A percentile compares a stretch with the other conserved stretches of the same genome.
These are phyloP conservation scores for Pomacea maculata DNA, from an alignment of 1,140 invertebrate species.

Conservation along the genomic window DNA sequence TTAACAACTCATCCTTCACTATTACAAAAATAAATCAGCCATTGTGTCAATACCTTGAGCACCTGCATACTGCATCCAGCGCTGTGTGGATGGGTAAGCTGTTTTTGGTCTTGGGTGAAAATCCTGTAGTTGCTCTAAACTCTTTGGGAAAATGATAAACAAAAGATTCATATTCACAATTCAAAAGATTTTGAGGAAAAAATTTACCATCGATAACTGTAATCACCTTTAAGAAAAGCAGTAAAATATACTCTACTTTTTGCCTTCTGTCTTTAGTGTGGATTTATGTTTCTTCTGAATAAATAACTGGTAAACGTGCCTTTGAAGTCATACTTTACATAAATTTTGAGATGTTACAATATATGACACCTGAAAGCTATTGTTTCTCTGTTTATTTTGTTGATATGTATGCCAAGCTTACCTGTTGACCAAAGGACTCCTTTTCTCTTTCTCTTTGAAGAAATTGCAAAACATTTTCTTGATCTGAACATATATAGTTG, in stretches of 20 bases:
- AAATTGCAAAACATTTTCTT: background rate
- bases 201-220: background rate
- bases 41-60: constrained; percentile 22
- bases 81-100: constrained; percentile 31
- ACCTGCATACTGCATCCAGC: constrained; percentile 40
- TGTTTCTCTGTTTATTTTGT: background rate
- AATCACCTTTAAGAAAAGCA: background rate
- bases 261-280: background rate
- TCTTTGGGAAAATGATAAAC: background rate
- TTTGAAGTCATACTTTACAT: background rate
- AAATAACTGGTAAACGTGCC: background rate
- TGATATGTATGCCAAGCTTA: background rate
- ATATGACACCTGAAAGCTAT: background rate
- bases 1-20: no score
- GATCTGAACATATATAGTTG: background rate
- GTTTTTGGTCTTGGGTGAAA: constrained; percentile 20
- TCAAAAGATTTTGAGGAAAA: background rate
- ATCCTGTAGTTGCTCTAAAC: background rate
- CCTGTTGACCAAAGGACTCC: background rate
- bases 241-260: no score
- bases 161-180: background rate
- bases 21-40: no score
- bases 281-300: no score
- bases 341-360: background rate
- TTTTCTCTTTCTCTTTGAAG: constrained; percentile 5